These are phyloP conservation scores for Lutraria lutraria DNA, from an alignment of 2,888 invertebrate genomes.

Conservation along the genomic window DNA sequence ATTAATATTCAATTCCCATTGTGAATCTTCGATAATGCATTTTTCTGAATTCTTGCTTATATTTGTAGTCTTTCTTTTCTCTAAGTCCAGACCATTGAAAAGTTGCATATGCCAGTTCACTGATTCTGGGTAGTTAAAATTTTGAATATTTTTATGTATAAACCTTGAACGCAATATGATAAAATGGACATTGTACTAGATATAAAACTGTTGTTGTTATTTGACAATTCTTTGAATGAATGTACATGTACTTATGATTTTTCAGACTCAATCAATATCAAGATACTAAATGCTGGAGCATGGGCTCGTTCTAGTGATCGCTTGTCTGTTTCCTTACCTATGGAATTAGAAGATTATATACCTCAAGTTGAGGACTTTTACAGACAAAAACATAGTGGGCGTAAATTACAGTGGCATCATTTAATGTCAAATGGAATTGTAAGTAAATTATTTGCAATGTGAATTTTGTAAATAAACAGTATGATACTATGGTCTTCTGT, in stretches of 20 bases:
- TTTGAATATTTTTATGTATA: too few relatives aligned
- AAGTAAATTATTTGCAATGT: constrained; percentile 72
- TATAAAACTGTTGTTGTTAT: too few relatives aligned
- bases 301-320: constrained; percentile 98
- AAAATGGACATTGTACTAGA: too few relatives aligned
- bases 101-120: too few relatives aligned
- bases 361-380: constrained; percentile 99
- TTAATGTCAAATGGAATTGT: constrained; percentile 99
- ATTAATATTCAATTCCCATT: too few relatives aligned
- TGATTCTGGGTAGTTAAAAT: too few relatives aligned
- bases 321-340: constrained; percentile 97
- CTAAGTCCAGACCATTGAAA: too few relatives aligned
- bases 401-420: constrained; percentile 99
- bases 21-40: too few relatives aligned
- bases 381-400: constrained; percentile 97
- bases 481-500: background rate
- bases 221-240: background rate
- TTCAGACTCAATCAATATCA: constrained; percentile 94
- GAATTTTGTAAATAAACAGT: background rate
- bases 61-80: too few relatives aligned
- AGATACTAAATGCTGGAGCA: constrained; percentile 99
- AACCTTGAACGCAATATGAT: too few relatives aligned
- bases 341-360: constrained; percentile 99
- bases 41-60: too few relatives aligned
- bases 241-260: background rate